Conservation (phyloP, 2,797 vertebrate species). For the Sebastes vulpes region DNA sequence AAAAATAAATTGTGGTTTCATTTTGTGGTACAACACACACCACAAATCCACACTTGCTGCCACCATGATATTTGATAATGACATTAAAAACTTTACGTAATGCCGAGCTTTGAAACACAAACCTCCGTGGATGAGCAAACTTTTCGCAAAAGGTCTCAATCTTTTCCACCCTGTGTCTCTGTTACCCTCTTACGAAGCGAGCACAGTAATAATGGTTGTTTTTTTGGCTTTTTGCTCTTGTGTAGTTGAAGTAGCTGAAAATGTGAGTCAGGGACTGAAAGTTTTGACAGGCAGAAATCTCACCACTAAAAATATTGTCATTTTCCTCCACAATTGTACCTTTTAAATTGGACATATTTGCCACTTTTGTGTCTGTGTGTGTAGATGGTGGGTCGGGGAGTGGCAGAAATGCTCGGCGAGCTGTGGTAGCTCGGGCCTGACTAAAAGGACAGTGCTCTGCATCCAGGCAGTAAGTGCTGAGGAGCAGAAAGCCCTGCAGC, state of each 20-base stretch:
- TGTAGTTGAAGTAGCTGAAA: background rate
- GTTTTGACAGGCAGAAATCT: background rate
- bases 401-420: slow-evolving; percentile 92
- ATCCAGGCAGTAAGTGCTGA: slow-evolving; percentile 90
- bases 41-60: background rate
- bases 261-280: background rate
- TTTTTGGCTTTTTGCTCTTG: background rate
- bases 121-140: background rate
- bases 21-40: too few species aligned
- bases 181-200: background rate
- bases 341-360: slow-evolving; percentile 6
- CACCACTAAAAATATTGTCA: background rate
- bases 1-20: background rate
- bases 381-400: slow-evolving; percentile 95
- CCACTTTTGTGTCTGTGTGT: slow-evolving; percentile 12
- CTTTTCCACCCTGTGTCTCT: background rate
- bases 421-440: slow-evolving; percentile 86
- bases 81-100: background rate
- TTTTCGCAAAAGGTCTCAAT: background rate
- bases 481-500: slow-evolving; percentile 89
- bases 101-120: background rate
- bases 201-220: background rate
- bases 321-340: background rate
- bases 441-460: slow-evolving; percentile 91
- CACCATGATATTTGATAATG: background rate